These are phyloP conservation scores for Emydura subglobosa DNA, from an alignment of 2,113 vertebrate species.

Conservation along the genomic window DNA sequence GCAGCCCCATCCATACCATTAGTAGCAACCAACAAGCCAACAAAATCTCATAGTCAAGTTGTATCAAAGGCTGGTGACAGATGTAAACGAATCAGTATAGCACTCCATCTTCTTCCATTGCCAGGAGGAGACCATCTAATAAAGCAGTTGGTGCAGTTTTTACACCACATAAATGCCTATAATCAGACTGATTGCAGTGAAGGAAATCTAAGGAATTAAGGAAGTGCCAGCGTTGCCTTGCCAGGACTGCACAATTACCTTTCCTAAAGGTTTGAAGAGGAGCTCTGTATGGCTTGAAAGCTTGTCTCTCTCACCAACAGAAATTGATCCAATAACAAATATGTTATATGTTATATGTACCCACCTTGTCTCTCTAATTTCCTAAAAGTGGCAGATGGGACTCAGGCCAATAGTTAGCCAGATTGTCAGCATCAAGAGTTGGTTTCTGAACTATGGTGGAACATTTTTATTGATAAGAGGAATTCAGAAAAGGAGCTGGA, in stretches of 20 bases:
- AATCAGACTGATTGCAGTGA: neutral
- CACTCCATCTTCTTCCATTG: neutral
- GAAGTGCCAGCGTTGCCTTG: neutral
- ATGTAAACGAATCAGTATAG: neutral
- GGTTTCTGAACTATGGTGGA: neutral
- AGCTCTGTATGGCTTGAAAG: neutral
- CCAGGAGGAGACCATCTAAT: neutral
- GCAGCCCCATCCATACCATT: neutral
- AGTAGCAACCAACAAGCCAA: neutral
- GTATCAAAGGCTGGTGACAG: neutral
- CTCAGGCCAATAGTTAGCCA: neutral
- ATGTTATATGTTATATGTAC: no score
- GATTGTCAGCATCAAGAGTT: neutral
- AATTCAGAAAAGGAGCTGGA: neutral
- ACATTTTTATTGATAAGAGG: fast-evolving
- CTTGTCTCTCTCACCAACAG: neutral
- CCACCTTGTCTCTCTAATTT: neutral
- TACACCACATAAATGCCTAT: neutral
- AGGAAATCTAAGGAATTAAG: neutral
- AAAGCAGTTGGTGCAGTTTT: neutral
- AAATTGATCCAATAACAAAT: neutral
- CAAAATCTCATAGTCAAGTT: neutral
- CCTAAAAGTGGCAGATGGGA: neutral
- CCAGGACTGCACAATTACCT: neutral
- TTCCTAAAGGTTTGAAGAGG: neutral